Evolutionary conservation across 2,888 invertebrate genomes (phyloP), one percentile per base, ranked within the genome.

Genomic region (Hyposoter didymator): DNA sequence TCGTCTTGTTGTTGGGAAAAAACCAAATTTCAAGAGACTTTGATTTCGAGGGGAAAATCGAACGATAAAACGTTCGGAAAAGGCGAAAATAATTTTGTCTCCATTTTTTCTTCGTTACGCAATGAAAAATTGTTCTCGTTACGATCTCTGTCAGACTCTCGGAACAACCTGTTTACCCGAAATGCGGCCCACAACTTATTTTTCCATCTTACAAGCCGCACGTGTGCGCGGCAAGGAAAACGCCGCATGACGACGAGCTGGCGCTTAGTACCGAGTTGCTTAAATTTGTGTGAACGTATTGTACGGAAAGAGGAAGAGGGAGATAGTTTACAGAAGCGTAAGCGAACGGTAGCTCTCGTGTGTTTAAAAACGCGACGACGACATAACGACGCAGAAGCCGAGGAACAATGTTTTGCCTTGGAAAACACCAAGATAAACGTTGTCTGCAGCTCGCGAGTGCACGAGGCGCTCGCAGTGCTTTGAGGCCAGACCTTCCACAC

Each of bases 401-500:
- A 49, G 28, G 64, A 17, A 49, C 70, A 82, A 86, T 90, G 87
- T 88, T 84, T 90, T 91, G 88, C 90, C 86, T 86, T 86, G 86
- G 78, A 89, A 89, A 90, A 89, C 88, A 89, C 82, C 73, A 74
- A 83, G 73, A 73, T 66, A 74, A 81, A 81, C 73, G 45, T 14
- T 59, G 28, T 45, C 45, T 66, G 55, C 28, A 52, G 39, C 52
- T 55, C 28, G 19, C 7, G 49, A 69, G 45, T 52, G 75, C 69
- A 66, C 28, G 32, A 69, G 80, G 49, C 43, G 76, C 55, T 55
- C 32, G 32, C 32, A 39, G 84, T 76, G 85, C 89, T 90, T 90
- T 90, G 86, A 88, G 88, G 90, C 88, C 88, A 90, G 88, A 87
- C 88, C 89, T 90, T 88, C 90, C 89, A 90, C 88, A 84, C 87